Conservation (phyloP, 2,888 invertebrate species). For the Orthonevra nobilis region DNA sequence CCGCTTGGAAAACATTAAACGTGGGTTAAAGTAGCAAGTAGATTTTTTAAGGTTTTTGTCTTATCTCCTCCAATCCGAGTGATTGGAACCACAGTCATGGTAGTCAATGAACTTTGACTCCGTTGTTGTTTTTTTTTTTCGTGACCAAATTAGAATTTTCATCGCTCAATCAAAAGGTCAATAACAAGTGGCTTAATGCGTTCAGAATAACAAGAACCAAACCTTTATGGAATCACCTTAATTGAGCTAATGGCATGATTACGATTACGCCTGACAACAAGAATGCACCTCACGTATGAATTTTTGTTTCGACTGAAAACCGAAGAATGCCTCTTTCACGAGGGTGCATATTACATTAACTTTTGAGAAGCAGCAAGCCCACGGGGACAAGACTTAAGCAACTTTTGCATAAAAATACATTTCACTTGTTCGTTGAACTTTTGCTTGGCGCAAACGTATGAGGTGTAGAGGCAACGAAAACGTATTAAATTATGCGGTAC, state of each 20-base stretch:
- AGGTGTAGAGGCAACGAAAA: background rate
- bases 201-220: too few relatives aligned
- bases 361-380: background rate
- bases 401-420: conserved; percentile 8
- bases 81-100: conserved; percentile 24
- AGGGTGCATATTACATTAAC: conserved; percentile 19
- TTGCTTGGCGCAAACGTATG: background rate
- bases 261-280: conserved; percentile 24
- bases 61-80: conserved; percentile 35
- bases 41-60: conserved; percentile 7
- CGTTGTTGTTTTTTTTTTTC: conserved; percentile 22
- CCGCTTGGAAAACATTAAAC: conserved; percentile 8
- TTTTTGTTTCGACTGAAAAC: too few relatives aligned
- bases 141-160: conserved; percentile 1
- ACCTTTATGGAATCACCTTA: conserved; percentile 37
- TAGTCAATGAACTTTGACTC: conserved; percentile 54
- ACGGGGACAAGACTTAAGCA: background rate
- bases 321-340: background rate
- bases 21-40: conserved; percentile 30
- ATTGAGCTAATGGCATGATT: conserved; percentile 42
- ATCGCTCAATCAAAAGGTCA: conserved; percentile 26
- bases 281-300: conserved; percentile 32
- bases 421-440: conserved; percentile 55
- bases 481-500: conserved; percentile 22
- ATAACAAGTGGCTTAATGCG: conserved; percentile 9